Conservation (phyloP, 2,888 invertebrate species). For the Pachymerium ferrugineum region DNA sequence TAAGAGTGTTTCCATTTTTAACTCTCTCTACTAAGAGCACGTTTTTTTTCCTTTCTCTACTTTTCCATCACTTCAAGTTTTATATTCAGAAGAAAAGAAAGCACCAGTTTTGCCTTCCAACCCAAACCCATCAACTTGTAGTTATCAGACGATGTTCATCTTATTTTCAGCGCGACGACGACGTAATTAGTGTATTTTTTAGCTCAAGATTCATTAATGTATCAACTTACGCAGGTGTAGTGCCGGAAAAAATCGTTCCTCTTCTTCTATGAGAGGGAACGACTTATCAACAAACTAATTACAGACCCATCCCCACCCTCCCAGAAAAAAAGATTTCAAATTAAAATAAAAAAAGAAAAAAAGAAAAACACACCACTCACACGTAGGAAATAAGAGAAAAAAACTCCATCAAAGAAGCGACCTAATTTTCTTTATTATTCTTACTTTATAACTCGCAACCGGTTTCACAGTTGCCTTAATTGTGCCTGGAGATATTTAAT, state of each 20-base stretch:
- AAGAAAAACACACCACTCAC: too few relatives aligned
- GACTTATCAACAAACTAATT: conserved; percentile 19
- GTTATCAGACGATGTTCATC: conserved; percentile 14
- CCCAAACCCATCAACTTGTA: conserved; percentile 2
- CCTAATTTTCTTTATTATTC: too few relatives aligned
- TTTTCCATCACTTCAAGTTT: not conserved
- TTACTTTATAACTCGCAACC: too few relatives aligned
- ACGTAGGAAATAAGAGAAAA: too few relatives aligned
- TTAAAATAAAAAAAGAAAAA: conserved; percentile 3
- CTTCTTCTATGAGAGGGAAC: not conserved
- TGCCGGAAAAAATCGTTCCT: not conserved
- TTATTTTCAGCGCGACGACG: not conserved
- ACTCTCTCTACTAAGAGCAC: not conserved
- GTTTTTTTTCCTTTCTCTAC: not conserved
- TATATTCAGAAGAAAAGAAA: not conserved
- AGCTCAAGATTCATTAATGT: not conserved
- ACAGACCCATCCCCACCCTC: too few relatives aligned
- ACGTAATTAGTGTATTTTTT: conserved; percentile 20
- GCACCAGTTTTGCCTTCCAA: not conserved
- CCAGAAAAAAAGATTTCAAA: not conserved
- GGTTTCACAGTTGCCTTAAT: too few relatives aligned
- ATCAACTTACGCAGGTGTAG: not conserved
- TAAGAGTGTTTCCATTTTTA: not conserved
- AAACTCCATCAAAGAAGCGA: too few relatives aligned
- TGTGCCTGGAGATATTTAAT: too few relatives aligned